phyloP scores from a whole-genome alignment of 2,888 invertebrate genomes.

The Amiota mariae region DNA sequence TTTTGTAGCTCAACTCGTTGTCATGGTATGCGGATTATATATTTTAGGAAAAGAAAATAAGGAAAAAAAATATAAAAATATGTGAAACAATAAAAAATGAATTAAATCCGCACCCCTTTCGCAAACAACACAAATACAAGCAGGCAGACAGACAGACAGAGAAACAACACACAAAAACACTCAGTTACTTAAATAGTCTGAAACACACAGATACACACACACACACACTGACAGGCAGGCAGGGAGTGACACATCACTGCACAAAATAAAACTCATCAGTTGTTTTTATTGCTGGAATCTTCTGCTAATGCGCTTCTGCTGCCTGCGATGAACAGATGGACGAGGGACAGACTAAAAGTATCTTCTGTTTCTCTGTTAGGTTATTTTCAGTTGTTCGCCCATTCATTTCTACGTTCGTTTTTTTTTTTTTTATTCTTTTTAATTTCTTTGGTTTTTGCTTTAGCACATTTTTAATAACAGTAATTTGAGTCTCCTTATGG shows the following conservation, averaged over 20 bases:
- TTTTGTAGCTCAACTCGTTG: constrained; percentile 16
- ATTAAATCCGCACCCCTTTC: constrained; percentile 27
- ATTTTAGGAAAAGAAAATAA: constrained; percentile 11
- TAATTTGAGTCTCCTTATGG: constrained; percentile 31
- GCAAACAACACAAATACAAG: constrained; percentile 7
- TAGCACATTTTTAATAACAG: constrained; percentile 29
- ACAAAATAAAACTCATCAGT: constrained; percentile 5
- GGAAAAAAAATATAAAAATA: background rate
- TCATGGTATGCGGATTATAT: background rate
- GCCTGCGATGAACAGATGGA: too few relatives aligned
- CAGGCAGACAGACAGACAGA: constrained; percentile 8
- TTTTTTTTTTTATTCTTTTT: background rate
- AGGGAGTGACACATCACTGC: background rate
- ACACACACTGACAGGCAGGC: too few relatives aligned
- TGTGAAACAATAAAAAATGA: constrained; percentile 20
- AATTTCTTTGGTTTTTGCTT: constrained; percentile 9
- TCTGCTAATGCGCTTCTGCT: constrained; percentile 3
- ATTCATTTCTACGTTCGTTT: background rate
- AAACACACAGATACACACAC: too few relatives aligned
- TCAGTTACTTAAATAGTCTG: too few relatives aligned
- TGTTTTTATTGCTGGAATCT: constrained; percentile 4
- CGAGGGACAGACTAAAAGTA: too few relatives aligned
- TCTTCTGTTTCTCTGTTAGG: too few relatives aligned
- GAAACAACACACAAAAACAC: too few relatives aligned
- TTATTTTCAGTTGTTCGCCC: too few relatives aligned